A percentile compares a stretch with the other conserved stretches of the same genome.
Conservation (phyloP, 2,113 vertebrate genomes). For the Nerophis ophidion region DNA sequence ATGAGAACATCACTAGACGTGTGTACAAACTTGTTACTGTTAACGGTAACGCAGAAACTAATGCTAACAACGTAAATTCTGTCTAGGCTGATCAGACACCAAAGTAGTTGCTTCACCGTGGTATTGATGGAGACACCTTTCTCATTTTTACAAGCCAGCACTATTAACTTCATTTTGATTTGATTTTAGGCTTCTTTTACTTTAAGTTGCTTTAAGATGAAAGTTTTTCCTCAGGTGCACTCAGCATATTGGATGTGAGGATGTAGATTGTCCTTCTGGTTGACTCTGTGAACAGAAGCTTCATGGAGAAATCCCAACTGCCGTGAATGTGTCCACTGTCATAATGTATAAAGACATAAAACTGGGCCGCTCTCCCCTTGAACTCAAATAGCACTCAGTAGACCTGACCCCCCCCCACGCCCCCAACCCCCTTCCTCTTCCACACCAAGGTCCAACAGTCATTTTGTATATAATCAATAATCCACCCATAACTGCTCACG, state of each 20-base stretch:
- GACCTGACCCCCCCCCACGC: not conserved
- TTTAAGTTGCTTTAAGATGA: not conserved
- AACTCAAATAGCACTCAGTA: not conserved
- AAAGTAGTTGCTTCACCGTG: not conserved
- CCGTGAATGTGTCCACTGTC: not conserved
- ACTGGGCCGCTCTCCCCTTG: not conserved
- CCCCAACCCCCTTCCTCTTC: not conserved
- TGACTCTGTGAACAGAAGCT: conserved; percentile 1
- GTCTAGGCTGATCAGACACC: no score
- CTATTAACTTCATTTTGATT: not conserved
- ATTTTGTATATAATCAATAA: not conserved
- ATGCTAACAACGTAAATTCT: not conserved
- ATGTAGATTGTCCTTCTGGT: not conserved
- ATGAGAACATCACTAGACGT: no score
- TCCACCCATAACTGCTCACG: not conserved
- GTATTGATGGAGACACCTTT: not conserved
- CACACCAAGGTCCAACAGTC: not conserved
- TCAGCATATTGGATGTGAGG: no score
- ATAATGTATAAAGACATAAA: conserved; percentile 1
- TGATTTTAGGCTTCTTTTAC: no score
- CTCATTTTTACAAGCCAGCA: not conserved
- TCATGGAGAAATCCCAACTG: conserved; percentile 4
- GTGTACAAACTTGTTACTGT: not conserved
- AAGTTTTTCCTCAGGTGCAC: not conserved
- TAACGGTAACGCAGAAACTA: not conserved